phyloP scores from a whole-genome alignment of 2,888 invertebrate genomes.

The Apotomis betuletana region DNA sequence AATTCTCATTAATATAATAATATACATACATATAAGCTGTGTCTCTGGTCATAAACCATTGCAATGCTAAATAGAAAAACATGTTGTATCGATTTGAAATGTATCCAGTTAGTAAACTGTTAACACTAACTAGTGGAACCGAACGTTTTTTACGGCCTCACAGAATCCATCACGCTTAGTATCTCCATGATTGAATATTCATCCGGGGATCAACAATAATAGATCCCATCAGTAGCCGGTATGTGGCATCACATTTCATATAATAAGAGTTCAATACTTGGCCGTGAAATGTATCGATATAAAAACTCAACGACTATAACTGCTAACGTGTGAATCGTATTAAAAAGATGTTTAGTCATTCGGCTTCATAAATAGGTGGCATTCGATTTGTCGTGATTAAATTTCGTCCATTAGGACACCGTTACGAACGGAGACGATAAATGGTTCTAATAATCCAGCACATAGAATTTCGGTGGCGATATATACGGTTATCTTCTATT shows the following conservation, averaged over 20 bases:
- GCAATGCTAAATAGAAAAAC: neutral
- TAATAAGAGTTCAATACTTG: constrained; percentile 81
- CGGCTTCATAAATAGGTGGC: constrained; percentile 82
- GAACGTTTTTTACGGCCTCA: constrained; percentile 64
- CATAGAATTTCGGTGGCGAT: constrained; percentile 69
- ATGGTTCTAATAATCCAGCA: constrained; percentile 73
- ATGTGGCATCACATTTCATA: constrained; percentile 82
- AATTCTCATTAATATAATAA: no score
- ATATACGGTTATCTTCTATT: constrained; percentile 59
- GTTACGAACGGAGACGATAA: constrained; percentile 67
- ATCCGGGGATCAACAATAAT: constrained; percentile 82
- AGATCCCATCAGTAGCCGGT: constrained; percentile 80
- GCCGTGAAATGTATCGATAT: constrained; percentile 82
- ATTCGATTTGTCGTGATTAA: constrained; percentile 83
- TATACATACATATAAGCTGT: no score
- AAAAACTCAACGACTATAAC: constrained; percentile 83
- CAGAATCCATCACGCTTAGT: constrained; percentile 67
- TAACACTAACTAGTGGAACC: constrained; percentile 53
- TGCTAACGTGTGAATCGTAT: constrained; percentile 84
- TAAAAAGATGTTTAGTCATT: constrained; percentile 83
- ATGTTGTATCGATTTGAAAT: constrained; percentile 6
- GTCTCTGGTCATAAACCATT: no score
- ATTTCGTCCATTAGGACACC: constrained; percentile 80
- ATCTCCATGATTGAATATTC: constrained; percentile 81
- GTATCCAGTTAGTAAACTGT: constrained; percentile 36